Percentiles rank a stretch among this genome's conserved stretches.
Evolutionary conservation across 1,140 invertebrate genomes (phyloP).

Genomic region (Halesus radiatus): DNA sequence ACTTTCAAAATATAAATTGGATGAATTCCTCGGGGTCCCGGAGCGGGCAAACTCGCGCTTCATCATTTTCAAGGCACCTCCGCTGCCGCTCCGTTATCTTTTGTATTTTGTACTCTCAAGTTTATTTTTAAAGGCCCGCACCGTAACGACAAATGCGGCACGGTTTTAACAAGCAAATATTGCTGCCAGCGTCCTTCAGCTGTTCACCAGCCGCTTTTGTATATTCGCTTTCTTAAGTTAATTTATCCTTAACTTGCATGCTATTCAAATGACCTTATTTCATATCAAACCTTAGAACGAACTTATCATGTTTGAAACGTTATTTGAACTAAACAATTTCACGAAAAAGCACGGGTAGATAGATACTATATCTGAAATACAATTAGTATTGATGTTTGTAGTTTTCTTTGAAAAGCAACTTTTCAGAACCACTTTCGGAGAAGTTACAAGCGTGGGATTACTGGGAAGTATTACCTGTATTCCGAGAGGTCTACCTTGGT

Average conservation of each 20-base stretch:
- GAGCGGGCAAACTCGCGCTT: slow-evolving; percentile 18
- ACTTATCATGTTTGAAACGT: no score
- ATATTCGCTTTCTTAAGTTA: no score
- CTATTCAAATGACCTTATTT: no score
- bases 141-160: slow-evolving; percentile 12
- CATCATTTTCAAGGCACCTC: not conserved
- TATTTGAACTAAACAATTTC: no score
- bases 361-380: no score
- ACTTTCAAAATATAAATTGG: slow-evolving; percentile 47
- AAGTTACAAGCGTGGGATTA: not conserved
- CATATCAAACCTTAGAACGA: no score
- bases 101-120: not conserved
- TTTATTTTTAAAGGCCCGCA: slow-evolving; percentile 3
- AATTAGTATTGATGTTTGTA: no score
- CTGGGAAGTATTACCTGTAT: not conserved
- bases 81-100: slow-evolving; percentile 12
- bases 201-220: not conserved
- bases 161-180: slow-evolving; percentile 9
- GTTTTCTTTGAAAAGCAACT: not conserved
- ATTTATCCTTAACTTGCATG: no score
- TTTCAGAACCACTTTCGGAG: not conserved
- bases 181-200: not conserved
- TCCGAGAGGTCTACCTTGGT: no score
- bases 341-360: no score
- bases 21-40: slow-evolving; percentile 39